Base-by-base conservation (phyloP, 2,113 vertebrate genomes). In the Pimephales promelas region DNA sequence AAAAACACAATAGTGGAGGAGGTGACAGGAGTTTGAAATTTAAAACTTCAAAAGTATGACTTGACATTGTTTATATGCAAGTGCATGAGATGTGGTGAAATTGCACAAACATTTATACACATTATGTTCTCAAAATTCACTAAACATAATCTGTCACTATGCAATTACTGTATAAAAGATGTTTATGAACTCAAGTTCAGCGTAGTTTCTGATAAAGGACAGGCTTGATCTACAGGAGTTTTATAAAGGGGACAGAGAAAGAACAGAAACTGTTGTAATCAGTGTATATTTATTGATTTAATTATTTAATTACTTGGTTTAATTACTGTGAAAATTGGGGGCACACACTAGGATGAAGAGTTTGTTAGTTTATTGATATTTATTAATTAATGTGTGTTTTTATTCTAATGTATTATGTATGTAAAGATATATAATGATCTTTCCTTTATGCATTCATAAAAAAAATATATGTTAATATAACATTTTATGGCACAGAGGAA, bases 1-100 rank as follows among this genome's bases (percentile, higher is more conserved):
- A 87, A 81, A 74, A 88, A 89, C 84, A 93, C 92, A 66, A 66
- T 36, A 66, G 62, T 20, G 31, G 6, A 31, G 61, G 61, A 18
- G 6, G 1, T 18, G 7, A 62, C 59, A 16, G 24, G 13, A 62
- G 59, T 31, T 16, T 64, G 62, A 66, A 66, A 18, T 62, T 1
- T 66, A 28, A 62, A 62, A 62, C 59, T 6, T 64, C 13, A 31
- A 3, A 64, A 31, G 31, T 0, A 31, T 34, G 2, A 9, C 28
- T 6, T 26, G 2, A 64, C 28, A 34, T 34, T 64, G 28, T 20
- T 64, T 34, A 20, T 66, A 20, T 36, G 16, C 36, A 20, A 20
- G 34, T 66, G 62, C 1, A 2, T 28, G 13, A 28, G 59, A 62
- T 62, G 5, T 66, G 31, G 28, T 64, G 5, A 31, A 64, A 64